Percentiles rank a stretch among this genome's conserved stretches.
Evolutionary conservation across 2,797 vertebrate species (phyloP).

Genomic region (Periparus ater): DNA sequence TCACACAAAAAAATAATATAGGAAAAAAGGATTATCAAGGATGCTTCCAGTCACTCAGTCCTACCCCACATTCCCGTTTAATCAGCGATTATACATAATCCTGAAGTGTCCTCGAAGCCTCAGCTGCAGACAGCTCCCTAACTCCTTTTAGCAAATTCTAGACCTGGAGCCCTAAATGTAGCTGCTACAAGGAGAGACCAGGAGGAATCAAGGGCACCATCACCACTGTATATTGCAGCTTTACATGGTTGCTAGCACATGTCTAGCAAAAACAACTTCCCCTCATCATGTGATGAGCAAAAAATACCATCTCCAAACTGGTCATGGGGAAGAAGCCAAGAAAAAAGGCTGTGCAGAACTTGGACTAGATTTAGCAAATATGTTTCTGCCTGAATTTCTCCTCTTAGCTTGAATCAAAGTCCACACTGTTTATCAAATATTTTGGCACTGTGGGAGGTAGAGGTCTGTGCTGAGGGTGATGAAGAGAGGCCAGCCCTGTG

Average conservation of each 20-base stretch:
- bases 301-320: neutral
- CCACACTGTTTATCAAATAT: neutral
- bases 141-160: neutral
- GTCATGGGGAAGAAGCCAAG: neutral
- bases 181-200: neutral
- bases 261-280: neutral
- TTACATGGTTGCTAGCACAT: neutral
- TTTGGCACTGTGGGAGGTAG: neutral
- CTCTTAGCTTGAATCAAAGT: neutral
- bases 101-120: accelerated
- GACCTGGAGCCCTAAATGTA: neutral
- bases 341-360: neutral
- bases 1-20: neutral
- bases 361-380: neutral
- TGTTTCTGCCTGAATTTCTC: neutral
- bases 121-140: neutral
- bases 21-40: neutral
- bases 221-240: neutral
- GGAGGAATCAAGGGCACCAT: neutral
- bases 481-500: neutral
- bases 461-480: neutral
- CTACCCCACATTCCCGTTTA: neutral
- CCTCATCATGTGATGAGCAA: neutral
- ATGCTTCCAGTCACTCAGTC: neutral
- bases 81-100: neutral